Percentiles rank a stretch among this genome's conserved stretches.
phyloP scores from a whole-genome alignment of 1,140 invertebrate genomes.

The Drosophila kurseongensis region DNA sequence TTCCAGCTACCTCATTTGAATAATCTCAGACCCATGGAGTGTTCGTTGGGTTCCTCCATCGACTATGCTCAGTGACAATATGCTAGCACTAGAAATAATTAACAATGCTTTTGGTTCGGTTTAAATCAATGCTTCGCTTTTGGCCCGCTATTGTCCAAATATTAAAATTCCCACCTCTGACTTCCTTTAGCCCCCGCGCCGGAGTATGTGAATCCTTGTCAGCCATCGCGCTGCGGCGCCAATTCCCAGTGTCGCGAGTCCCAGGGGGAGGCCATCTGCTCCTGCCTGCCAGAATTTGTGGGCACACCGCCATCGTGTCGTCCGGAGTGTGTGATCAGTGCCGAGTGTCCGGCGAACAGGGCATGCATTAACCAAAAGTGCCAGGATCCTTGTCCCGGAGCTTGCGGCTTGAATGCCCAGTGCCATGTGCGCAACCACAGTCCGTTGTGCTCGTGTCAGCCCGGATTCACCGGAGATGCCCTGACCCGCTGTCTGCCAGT shows the following conservation, averaged over 20 bases:
- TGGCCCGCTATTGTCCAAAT: constrained; percentile 17
- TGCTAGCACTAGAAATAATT: constrained; percentile 28
- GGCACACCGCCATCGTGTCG: constrained; percentile 91
- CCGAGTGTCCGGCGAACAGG: constrained; percentile 91
- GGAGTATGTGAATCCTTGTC: constrained; percentile 89
- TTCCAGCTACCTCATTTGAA: constrained; percentile 26
- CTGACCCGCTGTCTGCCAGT: constrained; percentile 89
- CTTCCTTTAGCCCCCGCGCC: constrained; percentile 82
- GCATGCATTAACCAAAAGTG: constrained; percentile 94
- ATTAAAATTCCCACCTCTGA: constrained; percentile 19
- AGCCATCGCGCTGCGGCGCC: constrained; percentile 88
- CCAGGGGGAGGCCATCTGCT: constrained; percentile 91
- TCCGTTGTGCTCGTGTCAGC: constrained; percentile 91
- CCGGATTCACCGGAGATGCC: constrained; percentile 92
- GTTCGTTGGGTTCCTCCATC: not conserved
- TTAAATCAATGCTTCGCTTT: constrained; percentile 53
- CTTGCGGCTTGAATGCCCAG: constrained; percentile 92
- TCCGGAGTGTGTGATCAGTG: constrained; percentile 93
- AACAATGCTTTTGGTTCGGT: constrained; percentile 45
- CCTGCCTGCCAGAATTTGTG: constrained; percentile 90
- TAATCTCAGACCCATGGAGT: constrained; percentile 11
- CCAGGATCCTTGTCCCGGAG: constrained; percentile 92
- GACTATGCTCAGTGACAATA: constrained; percentile 50
- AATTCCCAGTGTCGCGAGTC: constrained; percentile 91
- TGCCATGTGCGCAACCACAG: constrained; percentile 94